Conservation (phyloP, 2,797 vertebrate species). For the Vireo griseus region DNA sequence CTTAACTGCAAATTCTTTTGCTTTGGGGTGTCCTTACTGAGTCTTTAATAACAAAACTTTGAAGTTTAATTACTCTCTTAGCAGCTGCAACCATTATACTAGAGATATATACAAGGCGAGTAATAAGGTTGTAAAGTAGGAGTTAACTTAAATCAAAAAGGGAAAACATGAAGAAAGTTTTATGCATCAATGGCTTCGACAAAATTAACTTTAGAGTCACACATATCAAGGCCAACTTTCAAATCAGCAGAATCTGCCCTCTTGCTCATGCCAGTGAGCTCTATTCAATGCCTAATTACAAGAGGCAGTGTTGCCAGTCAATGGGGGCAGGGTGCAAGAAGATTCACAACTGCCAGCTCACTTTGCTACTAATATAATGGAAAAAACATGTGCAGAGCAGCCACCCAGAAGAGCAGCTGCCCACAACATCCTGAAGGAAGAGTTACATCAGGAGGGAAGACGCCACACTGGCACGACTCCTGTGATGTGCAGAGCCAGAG, state of each 20-base stretch:
- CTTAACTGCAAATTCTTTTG: constrained; percentile 28
- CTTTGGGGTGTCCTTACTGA: constrained; percentile 15
- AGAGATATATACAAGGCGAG: not conserved
- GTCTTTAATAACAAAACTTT: constrained; percentile 17
- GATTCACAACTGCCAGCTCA: constrained; percentile 47
- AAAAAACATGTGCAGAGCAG: constrained; percentile 53
- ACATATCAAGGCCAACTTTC: constrained; percentile 27
- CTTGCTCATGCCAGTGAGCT: constrained; percentile 44
- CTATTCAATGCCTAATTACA: constrained; percentile 41
- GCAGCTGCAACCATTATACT: not conserved
- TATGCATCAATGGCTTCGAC: constrained; percentile 33
- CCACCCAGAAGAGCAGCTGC: constrained; percentile 48
- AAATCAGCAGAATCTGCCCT: constrained; percentile 17
- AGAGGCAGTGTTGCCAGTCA: not conserved
- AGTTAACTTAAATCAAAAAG: constrained; percentile 2
- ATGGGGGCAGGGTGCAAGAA: not conserved
- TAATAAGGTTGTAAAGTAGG: not conserved
- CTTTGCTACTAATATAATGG: constrained; percentile 55
- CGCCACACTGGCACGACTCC: not conserved
- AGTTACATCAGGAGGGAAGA: not conserved
- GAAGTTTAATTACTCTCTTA: constrained; percentile 43
- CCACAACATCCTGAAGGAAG: not conserved
- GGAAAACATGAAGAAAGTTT: constrained; percentile 33
- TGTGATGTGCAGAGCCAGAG: not conserved
- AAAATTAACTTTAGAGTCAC: constrained; percentile 33